Conservation (phyloP, 2,797 vertebrate genomes). For the Rhincodon typus region DNA sequence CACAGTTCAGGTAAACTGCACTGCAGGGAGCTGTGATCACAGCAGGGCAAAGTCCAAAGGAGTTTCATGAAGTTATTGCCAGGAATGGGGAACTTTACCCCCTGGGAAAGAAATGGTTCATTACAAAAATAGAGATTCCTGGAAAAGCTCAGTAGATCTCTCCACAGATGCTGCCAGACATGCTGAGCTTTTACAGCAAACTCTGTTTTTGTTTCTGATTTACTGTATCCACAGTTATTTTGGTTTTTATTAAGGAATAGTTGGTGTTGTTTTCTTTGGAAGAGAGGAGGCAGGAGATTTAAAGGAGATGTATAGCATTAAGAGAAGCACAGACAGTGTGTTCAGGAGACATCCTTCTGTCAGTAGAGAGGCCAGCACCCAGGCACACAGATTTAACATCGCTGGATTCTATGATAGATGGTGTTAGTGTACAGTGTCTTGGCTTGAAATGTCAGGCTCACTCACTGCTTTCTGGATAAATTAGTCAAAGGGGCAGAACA, state of each 20-base stretch:
- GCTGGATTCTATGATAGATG: background rate
- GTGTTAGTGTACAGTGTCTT: background rate
- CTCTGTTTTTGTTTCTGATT: no score
- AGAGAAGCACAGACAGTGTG: background rate
- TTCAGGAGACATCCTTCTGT: background rate
- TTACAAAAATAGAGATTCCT: no score
- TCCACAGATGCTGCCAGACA: no score
- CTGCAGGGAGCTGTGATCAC: background rate
- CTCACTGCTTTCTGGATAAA: background rate
- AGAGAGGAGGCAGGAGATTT: background rate
- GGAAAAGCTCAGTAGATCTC: no score
- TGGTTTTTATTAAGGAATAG: no score
- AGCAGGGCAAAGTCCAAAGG: background rate
- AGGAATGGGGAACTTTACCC: background rate
- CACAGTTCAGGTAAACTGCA: no score
- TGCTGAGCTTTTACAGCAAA: no score
- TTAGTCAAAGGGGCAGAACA: background rate
- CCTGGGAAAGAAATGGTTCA: background rate
- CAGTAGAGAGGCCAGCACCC: background rate
- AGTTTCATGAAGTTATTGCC: background rate
- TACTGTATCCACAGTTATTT: no score
- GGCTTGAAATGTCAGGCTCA: background rate
- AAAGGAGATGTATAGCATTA: background rate
- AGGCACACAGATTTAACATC: background rate
- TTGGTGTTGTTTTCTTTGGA: background rate